Percentiles rank a stretch among this genome's conserved stretches.
Evolutionary conservation across 2,888 invertebrate species (phyloP).

Genomic region (Carpatolechia fugitivella): DNA sequence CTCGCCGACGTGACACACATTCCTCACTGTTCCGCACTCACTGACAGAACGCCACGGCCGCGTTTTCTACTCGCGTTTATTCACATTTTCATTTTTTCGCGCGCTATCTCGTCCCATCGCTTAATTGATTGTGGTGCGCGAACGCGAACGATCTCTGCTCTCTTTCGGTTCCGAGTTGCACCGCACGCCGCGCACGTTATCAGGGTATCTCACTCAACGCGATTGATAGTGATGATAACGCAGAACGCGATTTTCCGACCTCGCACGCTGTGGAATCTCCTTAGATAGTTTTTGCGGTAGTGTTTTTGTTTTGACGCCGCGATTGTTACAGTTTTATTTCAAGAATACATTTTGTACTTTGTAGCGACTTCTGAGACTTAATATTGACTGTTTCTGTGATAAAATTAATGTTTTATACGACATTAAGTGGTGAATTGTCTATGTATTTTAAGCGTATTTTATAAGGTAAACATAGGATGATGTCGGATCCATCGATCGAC

Average conservation of each 20-base stretch:
- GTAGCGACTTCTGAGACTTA: not conserved
- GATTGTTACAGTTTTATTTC: not conserved
- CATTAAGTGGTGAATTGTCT: not conserved
- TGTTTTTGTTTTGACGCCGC: conserved; percentile 14
- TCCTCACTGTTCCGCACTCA: conserved; percentile 64
- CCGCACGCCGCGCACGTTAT: conserved; percentile 27
- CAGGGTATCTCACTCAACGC: conserved; percentile 22
- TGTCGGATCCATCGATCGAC: conserved; percentile 1
- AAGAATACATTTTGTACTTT: too few species aligned
- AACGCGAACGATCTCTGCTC: not conserved
- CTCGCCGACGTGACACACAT: conserved; percentile 76
- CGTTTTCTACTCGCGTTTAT: conserved; percentile 47
- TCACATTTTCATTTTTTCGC: conserved; percentile 31
- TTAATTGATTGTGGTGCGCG: conserved; percentile 46
- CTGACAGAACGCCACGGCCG: conserved; percentile 63
- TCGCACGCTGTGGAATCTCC: conserved; percentile 34
- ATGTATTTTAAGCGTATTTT: not conserved
- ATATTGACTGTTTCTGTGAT: not conserved
- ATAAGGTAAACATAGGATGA: not conserved
- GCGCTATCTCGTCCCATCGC: conserved; percentile 35
- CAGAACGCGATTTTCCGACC: conserved; percentile 42
- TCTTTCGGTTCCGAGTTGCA: not conserved
- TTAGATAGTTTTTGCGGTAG: conserved; percentile 21
- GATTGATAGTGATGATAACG: conserved; percentile 35
- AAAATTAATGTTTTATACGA: too few species aligned